These are phyloP conservation scores for Xenotilapia flavipinnis DNA, from an alignment of 2,113 vertebrate genomes.

Conservation along the genomic window DNA sequence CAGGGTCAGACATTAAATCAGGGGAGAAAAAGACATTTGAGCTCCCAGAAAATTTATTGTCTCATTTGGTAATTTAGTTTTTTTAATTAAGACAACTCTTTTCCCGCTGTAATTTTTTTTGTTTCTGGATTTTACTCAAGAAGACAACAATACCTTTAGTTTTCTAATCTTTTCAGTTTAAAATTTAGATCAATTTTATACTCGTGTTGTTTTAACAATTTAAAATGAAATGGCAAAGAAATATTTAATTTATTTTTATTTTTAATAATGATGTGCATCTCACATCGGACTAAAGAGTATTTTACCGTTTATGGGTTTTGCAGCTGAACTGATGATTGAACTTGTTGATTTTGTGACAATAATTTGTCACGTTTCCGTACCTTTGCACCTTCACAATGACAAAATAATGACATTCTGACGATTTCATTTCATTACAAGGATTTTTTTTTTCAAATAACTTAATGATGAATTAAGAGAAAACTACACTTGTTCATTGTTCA, in stretches of 20 bases:
- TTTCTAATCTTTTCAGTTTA: neutral
- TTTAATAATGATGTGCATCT: neutral
- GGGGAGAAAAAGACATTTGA: neutral
- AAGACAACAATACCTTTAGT: neutral
- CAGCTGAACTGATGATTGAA: neutral
- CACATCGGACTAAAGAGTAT: neutral
- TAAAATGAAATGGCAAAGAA: neutral
- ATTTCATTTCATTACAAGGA: neutral
- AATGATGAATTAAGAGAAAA: neutral
- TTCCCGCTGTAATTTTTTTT: neutral
- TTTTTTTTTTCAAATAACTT: neutral
- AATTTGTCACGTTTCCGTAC: neutral
- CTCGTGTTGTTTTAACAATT: neutral
- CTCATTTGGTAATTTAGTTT: neutral
- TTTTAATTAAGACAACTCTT: neutral
- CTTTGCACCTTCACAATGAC: neutral
- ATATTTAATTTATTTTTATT: neutral
- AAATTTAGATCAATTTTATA: neutral
- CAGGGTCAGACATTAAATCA: neutral
- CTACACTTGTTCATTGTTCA: neutral
- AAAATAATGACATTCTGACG: neutral
- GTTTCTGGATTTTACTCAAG: neutral
- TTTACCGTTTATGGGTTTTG: neutral
- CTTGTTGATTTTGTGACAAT: neutral
- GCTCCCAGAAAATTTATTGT: neutral